Base-by-base conservation (phyloP, 2,113 vertebrate genomes). In the Isurus oxyrinchus region DNA sequence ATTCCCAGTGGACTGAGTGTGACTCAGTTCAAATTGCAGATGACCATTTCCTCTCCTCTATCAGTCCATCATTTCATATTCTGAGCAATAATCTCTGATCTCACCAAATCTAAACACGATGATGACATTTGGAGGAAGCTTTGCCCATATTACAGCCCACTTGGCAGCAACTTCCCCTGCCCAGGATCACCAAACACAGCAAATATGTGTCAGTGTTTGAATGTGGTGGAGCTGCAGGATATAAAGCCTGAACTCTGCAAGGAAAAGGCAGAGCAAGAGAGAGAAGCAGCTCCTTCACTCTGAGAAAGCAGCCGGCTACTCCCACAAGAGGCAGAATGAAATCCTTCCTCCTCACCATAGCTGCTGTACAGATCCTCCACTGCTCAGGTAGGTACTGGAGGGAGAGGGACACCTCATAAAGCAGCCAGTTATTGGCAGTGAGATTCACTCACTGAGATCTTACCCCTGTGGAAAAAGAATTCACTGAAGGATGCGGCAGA, bases 181-280 rank as follows among this genome's bases (percentile, higher is more conserved):
- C 67, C 94, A 76, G 44, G 44, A 55, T 44, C 40, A 67, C 4
- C 94, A 31, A 31, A 53, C 67, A 76, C 21, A 55, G 66, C 14
- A 53, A 95, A 95, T 69, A 76, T 72, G 66, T 55, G 94, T 72
- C 94, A 95, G 27, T 76, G 67, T 76, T 95, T 95, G 94, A 76
- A 49, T 95, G 66, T 95, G 94, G 94, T 95, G 10, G 44, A 72
- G 94, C 27, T 53, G 67, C 44, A 67, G 27, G 67, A 95, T 95
- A 95, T 95, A 95, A 95, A 55, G 66, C 35, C 66, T 14, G 94
- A 72, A 35, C 44, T 27, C 66, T 35, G 94, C 13, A 27, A 49
- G 67, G 94, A 23, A 69, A 55, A 35, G 94, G 49, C 67, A 95
- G 25, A 95, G 67, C 94, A 25, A 95, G 44, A 55, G 67, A 72